Conservation (phyloP, 2,113 vertebrate genomes). For the Hippoglossus stenolepis region DNA sequence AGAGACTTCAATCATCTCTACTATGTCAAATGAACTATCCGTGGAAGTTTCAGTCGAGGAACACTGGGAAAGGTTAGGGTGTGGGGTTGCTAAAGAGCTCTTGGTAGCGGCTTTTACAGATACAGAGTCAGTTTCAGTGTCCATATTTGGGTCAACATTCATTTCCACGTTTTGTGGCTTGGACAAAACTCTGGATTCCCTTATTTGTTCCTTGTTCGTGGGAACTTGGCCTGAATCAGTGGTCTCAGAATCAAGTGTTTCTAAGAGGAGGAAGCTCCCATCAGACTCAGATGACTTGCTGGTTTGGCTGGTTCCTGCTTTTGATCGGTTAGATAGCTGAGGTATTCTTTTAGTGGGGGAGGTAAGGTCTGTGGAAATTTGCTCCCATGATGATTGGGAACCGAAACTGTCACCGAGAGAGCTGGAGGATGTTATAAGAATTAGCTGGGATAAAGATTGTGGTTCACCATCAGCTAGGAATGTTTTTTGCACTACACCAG, state of each 20-base stretch:
- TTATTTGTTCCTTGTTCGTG: background rate
- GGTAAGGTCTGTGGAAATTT: constrained; percentile 52
- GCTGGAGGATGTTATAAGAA: constrained; percentile 45
- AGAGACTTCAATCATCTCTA: constrained; percentile 20
- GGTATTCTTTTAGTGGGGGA: constrained; percentile 23
- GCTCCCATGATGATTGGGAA: constrained; percentile 82
- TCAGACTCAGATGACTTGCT: constrained; percentile 33
- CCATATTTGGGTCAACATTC: background rate
- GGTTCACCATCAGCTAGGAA: background rate
- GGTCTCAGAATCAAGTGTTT: constrained; percentile 40
- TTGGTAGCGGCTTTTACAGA: background rate
- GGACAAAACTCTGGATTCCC: background rate
- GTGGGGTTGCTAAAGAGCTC: background rate
- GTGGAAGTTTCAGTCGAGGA: constrained; percentile 53
- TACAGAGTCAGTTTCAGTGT: constrained; percentile 6
- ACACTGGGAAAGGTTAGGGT: background rate
- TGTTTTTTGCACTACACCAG: background rate
- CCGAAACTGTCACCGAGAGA: constrained; percentile 71
- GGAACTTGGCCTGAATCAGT: constrained; percentile 2
- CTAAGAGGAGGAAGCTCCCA: constrained; percentile 52
- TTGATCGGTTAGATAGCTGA: background rate
- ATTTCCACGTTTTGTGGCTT: constrained; percentile 5
- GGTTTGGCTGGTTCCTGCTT: constrained; percentile 24
- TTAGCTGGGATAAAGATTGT: constrained; percentile 53
- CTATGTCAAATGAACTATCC: constrained; percentile 63